Conservation (phyloP, 2,888 invertebrate genomes). For the Mimas tiliae region DNA sequence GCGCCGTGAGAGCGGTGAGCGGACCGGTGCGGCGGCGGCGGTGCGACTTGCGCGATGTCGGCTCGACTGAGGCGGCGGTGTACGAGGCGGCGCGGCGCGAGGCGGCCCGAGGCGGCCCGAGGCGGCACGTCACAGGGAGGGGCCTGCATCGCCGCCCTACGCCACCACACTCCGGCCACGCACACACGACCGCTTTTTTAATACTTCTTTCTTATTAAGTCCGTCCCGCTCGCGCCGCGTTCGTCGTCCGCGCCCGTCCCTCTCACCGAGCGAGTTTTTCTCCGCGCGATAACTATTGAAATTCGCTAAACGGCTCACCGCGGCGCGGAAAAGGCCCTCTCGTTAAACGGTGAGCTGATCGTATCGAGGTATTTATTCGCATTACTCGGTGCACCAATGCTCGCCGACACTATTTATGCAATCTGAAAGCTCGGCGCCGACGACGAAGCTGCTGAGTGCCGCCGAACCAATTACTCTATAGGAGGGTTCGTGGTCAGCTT, state of each 20-base stretch:
- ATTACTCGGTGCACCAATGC: conserved; percentile 68
- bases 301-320: conserved; percentile 84
- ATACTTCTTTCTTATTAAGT: conserved; percentile 81
- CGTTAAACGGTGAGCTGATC: conserved; percentile 82
- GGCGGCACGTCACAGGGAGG: conserved; percentile 78
- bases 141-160: conserved; percentile 81
- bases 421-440: conserved; percentile 53
- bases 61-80: conserved; percentile 77
- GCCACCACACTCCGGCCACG: conserved; percentile 82
- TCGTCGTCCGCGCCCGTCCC: conserved; percentile 61
- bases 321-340: conserved; percentile 83
- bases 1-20: conserved; percentile 58
- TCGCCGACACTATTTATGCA: conserved; percentile 74
- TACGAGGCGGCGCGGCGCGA: conserved; percentile 49
- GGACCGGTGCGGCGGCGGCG: conserved; percentile 77
- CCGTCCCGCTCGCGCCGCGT: conserved; percentile 72
- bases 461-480: conserved; percentile 52
- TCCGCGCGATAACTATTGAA: conserved; percentile 84
- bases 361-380: conserved; percentile 80
- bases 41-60: conserved; percentile 75
- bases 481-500: conserved; percentile 56
- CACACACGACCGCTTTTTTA: conserved; percentile 83
- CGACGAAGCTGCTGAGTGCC: conserved; percentile 42
- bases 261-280: conserved; percentile 77
- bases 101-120: conserved; percentile 62